These are phyloP conservation scores for Tolypeutes matacus DNA, from an alignment of 2,797 vertebrate genomes.

Conservation along the genomic window DNA sequence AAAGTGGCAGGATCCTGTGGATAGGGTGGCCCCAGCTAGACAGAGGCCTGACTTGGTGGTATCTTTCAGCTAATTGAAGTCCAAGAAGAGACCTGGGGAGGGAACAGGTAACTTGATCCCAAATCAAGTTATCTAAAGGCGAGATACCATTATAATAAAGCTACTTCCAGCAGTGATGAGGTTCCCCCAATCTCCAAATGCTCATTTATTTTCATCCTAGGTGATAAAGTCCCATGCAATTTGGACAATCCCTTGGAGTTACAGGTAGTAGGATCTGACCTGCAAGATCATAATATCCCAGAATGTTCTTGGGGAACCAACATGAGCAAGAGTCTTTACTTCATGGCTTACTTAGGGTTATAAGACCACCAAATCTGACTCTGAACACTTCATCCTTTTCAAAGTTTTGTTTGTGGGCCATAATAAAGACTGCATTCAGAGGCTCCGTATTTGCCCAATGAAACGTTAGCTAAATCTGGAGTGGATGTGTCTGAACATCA, in stretches of 20 bases:
- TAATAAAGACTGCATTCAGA: background rate
- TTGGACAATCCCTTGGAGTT: background rate
- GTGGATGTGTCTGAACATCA: background rate
- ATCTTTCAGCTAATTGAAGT: slow-evolving; percentile 14
- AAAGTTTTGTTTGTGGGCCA: background rate
- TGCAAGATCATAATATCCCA: background rate
- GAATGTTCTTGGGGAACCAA: background rate
- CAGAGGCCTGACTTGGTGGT: background rate
- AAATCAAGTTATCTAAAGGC: background rate
- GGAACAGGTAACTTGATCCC: background rate
- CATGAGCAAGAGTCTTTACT: background rate
- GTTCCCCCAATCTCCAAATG: background rate
- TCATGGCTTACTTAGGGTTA: background rate
- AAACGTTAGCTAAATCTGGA: background rate
- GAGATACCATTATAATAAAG: background rate
- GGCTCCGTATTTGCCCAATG: background rate
- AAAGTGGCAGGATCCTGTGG: background rate
- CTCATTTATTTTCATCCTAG: background rate
- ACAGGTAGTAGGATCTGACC: background rate
- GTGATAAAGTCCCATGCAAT: background rate
- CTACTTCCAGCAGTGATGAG: background rate
- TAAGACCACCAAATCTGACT: background rate
- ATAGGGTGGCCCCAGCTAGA: background rate
- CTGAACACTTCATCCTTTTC: background rate
- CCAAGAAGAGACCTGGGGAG: background rate